A percentile compares a stretch with the other conserved stretches of the same genome.
These are phyloP conservation scores for Cyclophora albipunctata DNA, from an alignment of 2,888 invertebrate genomes.

Conservation along the genomic window DNA sequence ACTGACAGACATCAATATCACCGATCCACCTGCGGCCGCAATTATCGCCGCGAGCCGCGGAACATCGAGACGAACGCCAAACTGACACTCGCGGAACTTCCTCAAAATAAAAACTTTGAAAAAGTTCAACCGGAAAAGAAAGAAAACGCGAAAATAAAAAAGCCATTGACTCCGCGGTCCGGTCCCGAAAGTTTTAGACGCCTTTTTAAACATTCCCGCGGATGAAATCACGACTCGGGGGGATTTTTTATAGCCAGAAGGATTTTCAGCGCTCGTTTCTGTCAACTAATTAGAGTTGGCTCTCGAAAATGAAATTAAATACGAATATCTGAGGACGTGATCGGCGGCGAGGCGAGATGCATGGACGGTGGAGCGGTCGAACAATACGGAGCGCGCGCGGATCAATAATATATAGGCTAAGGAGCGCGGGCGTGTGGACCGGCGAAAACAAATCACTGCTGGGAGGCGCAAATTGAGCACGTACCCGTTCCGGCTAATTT, in stretches of 20 bases:
- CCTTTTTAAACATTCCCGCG: constrained; percentile 61
- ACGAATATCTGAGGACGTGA: constrained; percentile 28
- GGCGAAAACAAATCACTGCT: constrained; percentile 73
- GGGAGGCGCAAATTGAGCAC: constrained; percentile 75
- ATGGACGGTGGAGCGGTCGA: constrained; percentile 21
- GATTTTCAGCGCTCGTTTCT: constrained; percentile 49
- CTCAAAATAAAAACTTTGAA: constrained; percentile 67
- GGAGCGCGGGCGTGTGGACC: constrained; percentile 8
- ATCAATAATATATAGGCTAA: constrained; percentile 74
- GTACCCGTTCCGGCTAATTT: constrained; percentile 75
- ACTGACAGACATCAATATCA: constrained; percentile 32
- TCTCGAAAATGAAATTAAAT: constrained; percentile 35
- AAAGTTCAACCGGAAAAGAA: constrained; percentile 71
- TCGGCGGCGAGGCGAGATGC: constrained; percentile 21
- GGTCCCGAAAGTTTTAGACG: constrained; percentile 59
- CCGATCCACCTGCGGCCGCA: constrained; percentile 63
- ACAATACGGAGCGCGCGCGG: constrained; percentile 47
- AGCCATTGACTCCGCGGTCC: constrained; percentile 70
- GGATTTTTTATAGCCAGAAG: constrained; percentile 51
- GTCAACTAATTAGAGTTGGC: constrained; percentile 55
- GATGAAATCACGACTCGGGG: constrained; percentile 47
- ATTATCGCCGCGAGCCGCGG: constrained; percentile 69
- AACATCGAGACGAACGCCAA: constrained; percentile 66
- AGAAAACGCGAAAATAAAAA: constrained; percentile 71
- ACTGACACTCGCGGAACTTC: constrained; percentile 72